Conservation (phyloP, 2,888 invertebrate genomes). For the Leptinotarsa rubiginosa region DNA sequence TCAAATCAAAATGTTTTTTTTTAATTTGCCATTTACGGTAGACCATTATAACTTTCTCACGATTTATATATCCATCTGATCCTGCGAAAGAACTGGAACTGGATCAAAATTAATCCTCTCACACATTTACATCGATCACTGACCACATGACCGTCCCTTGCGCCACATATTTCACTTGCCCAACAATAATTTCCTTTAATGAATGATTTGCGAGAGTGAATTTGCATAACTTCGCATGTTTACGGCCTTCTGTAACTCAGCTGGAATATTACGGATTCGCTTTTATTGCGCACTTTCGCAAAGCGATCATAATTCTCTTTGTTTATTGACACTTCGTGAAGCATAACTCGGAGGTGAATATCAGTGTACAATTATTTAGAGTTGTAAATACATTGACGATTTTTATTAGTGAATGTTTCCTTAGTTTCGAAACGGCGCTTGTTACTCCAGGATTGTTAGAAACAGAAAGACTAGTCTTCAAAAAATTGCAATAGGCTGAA, state of each 20-base stretch:
- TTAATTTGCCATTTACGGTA: too few species aligned
- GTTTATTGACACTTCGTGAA: conserved; percentile 14
- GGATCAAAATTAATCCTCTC: too few species aligned
- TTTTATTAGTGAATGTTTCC: background rate
- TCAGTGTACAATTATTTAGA: background rate
- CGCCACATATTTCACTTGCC: background rate
- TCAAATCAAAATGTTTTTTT: too few species aligned
- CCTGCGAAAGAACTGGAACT: background rate
- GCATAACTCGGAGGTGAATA: background rate
- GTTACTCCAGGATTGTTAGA: background rate
- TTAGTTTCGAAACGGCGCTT: background rate
- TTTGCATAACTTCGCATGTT: conserved; percentile 14
- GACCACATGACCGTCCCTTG: background rate
- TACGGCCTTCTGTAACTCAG: conserved; percentile 3
- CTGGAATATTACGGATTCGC: conserved; percentile 8
- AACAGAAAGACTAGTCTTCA: too few species aligned
- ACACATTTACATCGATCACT: background rate
- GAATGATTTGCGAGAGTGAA: conserved; percentile 8
- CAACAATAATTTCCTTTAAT: conserved; percentile 4
- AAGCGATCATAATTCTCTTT: conserved; percentile 10
- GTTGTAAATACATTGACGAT: background rate
- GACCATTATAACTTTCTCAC: background rate
- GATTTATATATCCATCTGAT: background rate
- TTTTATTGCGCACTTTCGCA: conserved; percentile 10
- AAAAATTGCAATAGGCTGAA: too few species aligned